Conservation (phyloP, 2,797 vertebrate species). For the Notolepis coatsorum region DNA sequence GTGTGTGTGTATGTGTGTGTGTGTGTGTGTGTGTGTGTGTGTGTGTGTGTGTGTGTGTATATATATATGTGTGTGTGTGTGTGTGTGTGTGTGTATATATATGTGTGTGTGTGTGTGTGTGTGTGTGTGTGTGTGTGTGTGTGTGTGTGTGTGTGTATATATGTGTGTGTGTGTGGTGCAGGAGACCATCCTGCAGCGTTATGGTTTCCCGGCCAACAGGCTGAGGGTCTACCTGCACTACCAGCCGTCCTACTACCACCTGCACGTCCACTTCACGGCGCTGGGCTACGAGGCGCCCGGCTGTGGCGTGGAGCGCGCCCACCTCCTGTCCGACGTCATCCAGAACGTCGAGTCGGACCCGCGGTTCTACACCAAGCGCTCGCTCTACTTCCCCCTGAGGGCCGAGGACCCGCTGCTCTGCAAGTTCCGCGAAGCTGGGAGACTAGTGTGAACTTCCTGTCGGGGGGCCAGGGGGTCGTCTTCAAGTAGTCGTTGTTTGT, state of each 20-base stretch:
- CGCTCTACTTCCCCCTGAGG: constrained; percentile 85
- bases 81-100: too few relatives aligned
- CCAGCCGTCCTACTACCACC: constrained; percentile 95
- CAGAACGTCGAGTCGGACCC: constrained; percentile 87
- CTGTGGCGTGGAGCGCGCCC: constrained; percentile 88
- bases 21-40: too few relatives aligned
- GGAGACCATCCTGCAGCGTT: constrained; percentile 85
- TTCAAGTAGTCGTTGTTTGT: too few relatives aligned
- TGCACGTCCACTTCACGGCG: constrained; percentile 93
- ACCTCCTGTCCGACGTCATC: constrained; percentile 90
- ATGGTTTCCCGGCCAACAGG: constrained; percentile 71
- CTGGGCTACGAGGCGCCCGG: constrained; percentile 90
- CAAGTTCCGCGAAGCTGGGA: constrained; percentile 83
- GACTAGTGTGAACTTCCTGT: constrained; percentile 41
- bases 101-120: too few relatives aligned
- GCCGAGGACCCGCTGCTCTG: constrained; percentile 83
- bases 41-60: too few relatives aligned
- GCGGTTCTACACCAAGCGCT: constrained; percentile 80
- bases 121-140: too few relatives aligned
- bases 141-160: too few relatives aligned
- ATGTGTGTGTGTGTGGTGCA: too few relatives aligned
- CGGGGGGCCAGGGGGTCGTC: too few relatives aligned
- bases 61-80: too few relatives aligned
- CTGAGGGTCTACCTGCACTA: constrained; percentile 93
- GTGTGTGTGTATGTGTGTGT: too few relatives aligned